These are phyloP conservation scores for Brachionus angularis DNA, from an alignment of 1,140 invertebrate species.

Conservation along the genomic window DNA sequence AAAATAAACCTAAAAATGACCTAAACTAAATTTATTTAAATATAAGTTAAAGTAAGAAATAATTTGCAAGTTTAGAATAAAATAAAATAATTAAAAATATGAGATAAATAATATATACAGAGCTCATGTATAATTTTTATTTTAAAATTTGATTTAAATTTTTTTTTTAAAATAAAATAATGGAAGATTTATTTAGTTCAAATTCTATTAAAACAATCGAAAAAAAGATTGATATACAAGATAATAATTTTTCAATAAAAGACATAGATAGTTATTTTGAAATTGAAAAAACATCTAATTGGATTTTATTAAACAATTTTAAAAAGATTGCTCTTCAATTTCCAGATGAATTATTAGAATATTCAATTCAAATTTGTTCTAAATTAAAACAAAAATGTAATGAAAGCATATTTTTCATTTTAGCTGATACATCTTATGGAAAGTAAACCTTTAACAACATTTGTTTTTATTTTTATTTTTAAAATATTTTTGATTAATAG, in stretches of 20 bases:
- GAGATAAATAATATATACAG: no score
- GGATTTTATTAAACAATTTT: constrained; percentile 9
- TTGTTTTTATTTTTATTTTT: not conserved
- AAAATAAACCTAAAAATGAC: no score
- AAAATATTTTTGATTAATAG: constrained; percentile 57
- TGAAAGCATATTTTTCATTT: constrained; percentile 66
- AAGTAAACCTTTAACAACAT: constrained; percentile 62
- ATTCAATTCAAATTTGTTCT: constrained; percentile 68
- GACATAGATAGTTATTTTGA: constrained; percentile 40
- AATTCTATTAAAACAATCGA: constrained; percentile 8
- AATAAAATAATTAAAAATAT: no score
- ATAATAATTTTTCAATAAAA: not conserved
- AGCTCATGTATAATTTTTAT: no score
- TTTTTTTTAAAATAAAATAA: no score
- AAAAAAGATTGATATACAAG: not conserved
- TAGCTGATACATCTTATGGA: constrained; percentile 87
- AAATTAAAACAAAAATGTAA: constrained; percentile 63
- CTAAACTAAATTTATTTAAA: no score
- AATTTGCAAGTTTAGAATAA: no score
- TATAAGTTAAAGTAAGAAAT: no score
- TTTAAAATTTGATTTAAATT: no score
- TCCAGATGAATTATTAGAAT: constrained; percentile 72
- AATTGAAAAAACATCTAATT: constrained; percentile 10
- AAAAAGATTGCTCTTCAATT: constrained; percentile 77
- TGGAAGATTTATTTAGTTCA: constrained; percentile 31